Evolutionary conservation across 1,140 invertebrate genomes (phyloP), one percentile per base, ranked within the genome.

Genomic region (Megalopta genalis): DNA sequence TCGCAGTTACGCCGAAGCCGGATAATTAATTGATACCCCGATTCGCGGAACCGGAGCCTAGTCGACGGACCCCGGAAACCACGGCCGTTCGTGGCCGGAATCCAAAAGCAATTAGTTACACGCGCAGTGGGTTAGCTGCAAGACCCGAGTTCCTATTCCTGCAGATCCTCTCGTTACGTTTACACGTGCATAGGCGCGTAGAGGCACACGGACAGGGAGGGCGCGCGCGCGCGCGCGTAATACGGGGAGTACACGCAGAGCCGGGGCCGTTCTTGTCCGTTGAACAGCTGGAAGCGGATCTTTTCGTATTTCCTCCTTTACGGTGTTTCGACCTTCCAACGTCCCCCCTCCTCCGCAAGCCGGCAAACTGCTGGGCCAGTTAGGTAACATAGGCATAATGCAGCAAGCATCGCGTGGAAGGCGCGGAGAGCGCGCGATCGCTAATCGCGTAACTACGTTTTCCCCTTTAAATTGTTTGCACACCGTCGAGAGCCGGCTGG

Each of bases 71-170:
- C 83, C 85, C 86, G 87, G 85, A 88, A 88, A 86, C 85, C 80
- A 80, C 83, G 62, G 75, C 71, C 83, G 85, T 85, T 82, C 87
- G 79, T 85, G 85, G 87, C 80, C 82, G 79, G 84, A 85, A 88
- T 88, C 86, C 86, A 86, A 83, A 84, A 80, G 87, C 87, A 88
- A 89, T 89, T 89, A 89, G 88, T 83, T 87, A 81, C 87, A 89
- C 80, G 85, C 83, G 86, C 81, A 80, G 65, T 77, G 67, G 73
- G 64, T 80, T 85, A 80, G 77, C 37, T 77, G 64, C 71, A 76
- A 84, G 81, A 65, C 82, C 73, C 54, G 59, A 67, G 52, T 66
- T 80, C 64, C 76, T 80, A 80, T 77, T 77, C 62, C 68, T 69
- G n/a, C 64, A 39, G 37, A 16, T 65, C 39, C 32, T 67, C 37